Base-by-base conservation (phyloP, 2,888 invertebrate species). In the Lamellibrachia satsuma region DNA sequence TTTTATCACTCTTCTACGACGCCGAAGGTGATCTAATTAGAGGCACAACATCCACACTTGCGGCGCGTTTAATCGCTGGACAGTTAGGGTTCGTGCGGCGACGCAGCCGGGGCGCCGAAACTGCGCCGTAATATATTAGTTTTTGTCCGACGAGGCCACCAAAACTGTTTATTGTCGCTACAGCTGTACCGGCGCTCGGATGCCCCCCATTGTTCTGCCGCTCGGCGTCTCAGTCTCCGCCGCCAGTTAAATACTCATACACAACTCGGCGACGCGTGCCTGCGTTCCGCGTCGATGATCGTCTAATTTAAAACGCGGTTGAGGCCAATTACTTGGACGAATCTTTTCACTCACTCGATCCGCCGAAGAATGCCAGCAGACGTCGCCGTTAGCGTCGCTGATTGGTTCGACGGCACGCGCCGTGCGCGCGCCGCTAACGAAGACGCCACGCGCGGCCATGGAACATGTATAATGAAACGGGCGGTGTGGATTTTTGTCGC, bases 161-260 rank as follows among this genome's bases (percentile, higher is more conserved):
- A 22, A 75, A 75, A 75, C 75, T 75, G 75, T 75, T 75, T 75
- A 75, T 15, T 4, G 75, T 75, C 75, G 75, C 22, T n/a, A 15
- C 75, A 75, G 75, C 75, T 75, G 75, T 75, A 75, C 22, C 15
- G 75, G 75, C 75, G 75, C 22, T 75, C n/a, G 22, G 75, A 22
- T 75, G 75, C 75, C 15, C 75, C n/a, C 75, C 75, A 75, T 75
- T 75, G 75, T 75, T 75, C 75, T 75, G 75, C 22, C 2, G 75
- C 22, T 15, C 15, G 75, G 75, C 75, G 75, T 75, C 75, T 75
- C 75, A 75, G 75, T 75, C 75, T 15, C 15, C 75, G 75, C 75
- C 75, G 75, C 75, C 75, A 75, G 75, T 75, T 75, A 75, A 75
- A 75, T 75, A 75, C 75, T 75, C 75, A 75, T 75, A 75, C 75